Evolutionary conservation across 64 coral and sea anemone genomes (phyloP), one percentile per base, ranked within the genome.

Genomic region (Cladopsammia gracilis): DNA sequence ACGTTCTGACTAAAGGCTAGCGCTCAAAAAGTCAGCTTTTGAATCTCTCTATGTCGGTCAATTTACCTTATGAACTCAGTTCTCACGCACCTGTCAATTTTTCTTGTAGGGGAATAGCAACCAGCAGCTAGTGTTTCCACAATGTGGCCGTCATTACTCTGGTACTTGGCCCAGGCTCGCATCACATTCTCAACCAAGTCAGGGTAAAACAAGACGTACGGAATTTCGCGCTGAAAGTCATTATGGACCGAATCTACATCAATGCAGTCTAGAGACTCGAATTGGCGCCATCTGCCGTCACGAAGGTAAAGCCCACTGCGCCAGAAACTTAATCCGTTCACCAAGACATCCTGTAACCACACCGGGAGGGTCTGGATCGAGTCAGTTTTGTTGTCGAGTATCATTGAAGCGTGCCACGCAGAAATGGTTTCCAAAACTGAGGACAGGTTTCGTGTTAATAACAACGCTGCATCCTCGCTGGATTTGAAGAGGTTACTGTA

Each of bases 401-500:
- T 88, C 71, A 97, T 94, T 16, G 93, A 94, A 20, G 91, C 57
- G 14, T 92, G 96, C 88, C 88, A 97, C n/a, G 56, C 73, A 8
- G 64, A 51, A 19, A 97, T 83, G 42, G 77, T 76, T 70, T 87
- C 62, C 25, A 97, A n/a, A 64, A 72, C 77, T 10, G 62, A 58
- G 26, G 77, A 43, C 22, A 91, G 62, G 51, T 97, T 64, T 71
- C 87, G 75, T 88, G 62, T 87, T 34, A 85, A 46, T 34, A 82
- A 58, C 53, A 62, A 52, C 20, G 96, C 92, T 25, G 81, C 82
- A 15, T 93, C 91, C 81, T 90, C 71, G 18, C 96, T 97, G 20
- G 92, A 94, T 47, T 93, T 88, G 76, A 94, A 97, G 58, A 94
- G 25, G 62, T 97, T 66, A 25, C 88, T 94, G 60, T 97, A 97